phyloP scores from a whole-genome alignment of 2,888 invertebrate genomes.

The Candidula unifasciata region DNA sequence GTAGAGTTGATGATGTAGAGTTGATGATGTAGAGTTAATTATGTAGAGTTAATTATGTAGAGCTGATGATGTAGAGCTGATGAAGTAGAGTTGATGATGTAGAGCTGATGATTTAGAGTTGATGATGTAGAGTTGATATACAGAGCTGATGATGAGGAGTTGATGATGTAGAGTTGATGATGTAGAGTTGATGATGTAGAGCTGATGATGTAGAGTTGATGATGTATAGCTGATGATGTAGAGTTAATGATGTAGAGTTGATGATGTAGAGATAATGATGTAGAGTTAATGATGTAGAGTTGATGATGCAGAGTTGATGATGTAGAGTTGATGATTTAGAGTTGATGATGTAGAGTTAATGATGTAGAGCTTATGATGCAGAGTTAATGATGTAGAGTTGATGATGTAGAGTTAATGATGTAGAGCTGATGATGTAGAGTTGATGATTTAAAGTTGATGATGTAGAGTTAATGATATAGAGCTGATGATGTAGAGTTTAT shows the following conservation, averaged over 20 bases:
- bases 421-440: background rate
- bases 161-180: background rate
- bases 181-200: background rate
- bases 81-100: conserved; percentile 26
- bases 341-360: background rate
- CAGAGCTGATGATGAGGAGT: background rate
- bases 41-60: too few relatives aligned
- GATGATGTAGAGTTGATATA: background rate
- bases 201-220: too few relatives aligned
- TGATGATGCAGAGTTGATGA: background rate
- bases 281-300: too few relatives aligned
- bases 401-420: background rate
- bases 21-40: background rate
- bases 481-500: too few relatives aligned
- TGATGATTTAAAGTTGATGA: too few relatives aligned
- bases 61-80: too few relatives aligned
- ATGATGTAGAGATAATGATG: too few relatives aligned
- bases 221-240: too few relatives aligned
- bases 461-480: too few relatives aligned
- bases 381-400: background rate
- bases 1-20: background rate
- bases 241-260: too few relatives aligned
- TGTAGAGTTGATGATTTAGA: background rate
- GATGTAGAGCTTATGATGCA: background rate
- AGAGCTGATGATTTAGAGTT: conserved; percentile 4